phyloP scores from a whole-genome alignment of 2,113 vertebrate species.

The Suricata suricatta region DNA sequence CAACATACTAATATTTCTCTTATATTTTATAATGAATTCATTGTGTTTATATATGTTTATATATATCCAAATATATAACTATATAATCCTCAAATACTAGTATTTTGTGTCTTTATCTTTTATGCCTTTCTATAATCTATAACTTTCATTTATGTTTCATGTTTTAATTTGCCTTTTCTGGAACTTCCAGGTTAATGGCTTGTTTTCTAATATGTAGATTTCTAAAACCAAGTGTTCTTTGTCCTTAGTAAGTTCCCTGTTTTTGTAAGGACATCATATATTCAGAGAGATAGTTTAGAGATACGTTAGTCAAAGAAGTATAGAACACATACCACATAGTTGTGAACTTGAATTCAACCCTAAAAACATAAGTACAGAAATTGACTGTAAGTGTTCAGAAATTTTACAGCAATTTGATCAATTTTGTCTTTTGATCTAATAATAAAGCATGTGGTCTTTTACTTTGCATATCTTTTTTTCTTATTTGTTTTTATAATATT shows the following conservation, averaged over 20 bases:
- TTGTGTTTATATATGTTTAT: too few species aligned
- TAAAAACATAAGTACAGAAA: not conserved
- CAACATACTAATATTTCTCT: not conserved
- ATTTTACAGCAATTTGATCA: not conserved
- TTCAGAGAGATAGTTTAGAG: not conserved
- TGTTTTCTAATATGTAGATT: not conserved
- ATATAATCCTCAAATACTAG: not conserved
- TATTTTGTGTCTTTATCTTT: not conserved
- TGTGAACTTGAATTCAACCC: not conserved
- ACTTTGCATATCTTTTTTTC: not conserved
- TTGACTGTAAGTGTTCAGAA: not conserved
- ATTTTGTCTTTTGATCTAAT: not conserved
- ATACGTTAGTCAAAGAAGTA: not conserved
- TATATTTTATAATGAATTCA: not conserved
- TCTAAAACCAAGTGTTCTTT: not conserved
- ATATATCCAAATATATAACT: not conserved
- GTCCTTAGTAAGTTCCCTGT: not conserved
- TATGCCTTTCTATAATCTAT: not conserved
- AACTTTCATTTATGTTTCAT: not conserved
- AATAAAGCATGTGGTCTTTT: not conserved
- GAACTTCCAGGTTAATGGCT: not conserved
- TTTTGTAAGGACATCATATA: not conserved
- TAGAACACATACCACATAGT: not conserved
- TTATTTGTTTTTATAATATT: not conserved
- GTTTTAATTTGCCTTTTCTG: not conserved